phyloP scores from a whole-genome alignment of 2,113 vertebrate genomes.

The zebrafish (Danio rerio) region GRCz12tu NC_133196.1:7843001-7843500 shows the following conservation, averaged over 20 bases:
- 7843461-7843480: constrained; percentile 92
- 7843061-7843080: not conserved
- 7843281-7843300: constrained; percentile 49
- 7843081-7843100: not conserved
- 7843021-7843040: not conserved
- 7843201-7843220: not conserved
- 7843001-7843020: not conserved
- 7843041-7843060: not conserved
- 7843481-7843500: constrained; percentile 75
- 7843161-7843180: too few relatives aligned
- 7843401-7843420: constrained; percentile 87
- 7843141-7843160: too few relatives aligned
- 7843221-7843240: not conserved
- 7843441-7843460: constrained; percentile 95
- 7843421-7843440: constrained; percentile 91
- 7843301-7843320: constrained; percentile 74
- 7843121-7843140: not conserved
- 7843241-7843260: not conserved
- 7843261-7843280: not conserved
- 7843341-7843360: constrained; percentile 96
- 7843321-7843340: constrained; percentile 95
- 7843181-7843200: too few relatives aligned
- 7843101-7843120: constrained; percentile 6
- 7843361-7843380: constrained; percentile 90
- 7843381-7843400: constrained; percentile 90